Percentiles rank a stretch among this genome's conserved stretches.
Conservation (phyloP, 2,797 vertebrate species). For the Anniella stebbinsi region DNA sequence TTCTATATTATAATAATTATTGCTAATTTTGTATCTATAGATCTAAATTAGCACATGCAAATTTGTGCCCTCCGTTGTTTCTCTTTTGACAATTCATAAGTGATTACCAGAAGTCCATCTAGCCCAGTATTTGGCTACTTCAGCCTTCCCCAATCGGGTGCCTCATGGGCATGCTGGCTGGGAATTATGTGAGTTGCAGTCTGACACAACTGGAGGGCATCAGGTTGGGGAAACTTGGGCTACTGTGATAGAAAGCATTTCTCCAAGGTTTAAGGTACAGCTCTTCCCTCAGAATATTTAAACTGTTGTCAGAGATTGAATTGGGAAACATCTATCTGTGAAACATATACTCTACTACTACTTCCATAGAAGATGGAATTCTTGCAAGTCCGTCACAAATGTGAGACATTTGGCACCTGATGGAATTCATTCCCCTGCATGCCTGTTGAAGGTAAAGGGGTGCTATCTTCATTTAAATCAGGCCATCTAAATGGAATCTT, state of each 20-base stretch:
- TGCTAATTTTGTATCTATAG: too few species aligned
- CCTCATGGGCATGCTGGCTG: too few species aligned
- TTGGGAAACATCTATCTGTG: neutral
- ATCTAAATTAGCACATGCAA: too few species aligned
- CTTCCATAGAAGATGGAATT: neutral
- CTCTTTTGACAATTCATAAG: too few species aligned
- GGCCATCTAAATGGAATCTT: neutral
- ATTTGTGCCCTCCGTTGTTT: too few species aligned
- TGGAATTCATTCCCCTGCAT: neutral
- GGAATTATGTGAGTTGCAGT: too few species aligned
- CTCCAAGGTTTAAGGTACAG: neutral
- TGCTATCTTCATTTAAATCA: neutral
- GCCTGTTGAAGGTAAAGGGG: too few species aligned
- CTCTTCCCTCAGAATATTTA: neutral
- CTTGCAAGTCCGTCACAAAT: neutral
- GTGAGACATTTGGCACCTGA: neutral
- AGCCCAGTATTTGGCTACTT: neutral
- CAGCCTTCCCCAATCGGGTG: too few species aligned
- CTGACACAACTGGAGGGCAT: too few species aligned
- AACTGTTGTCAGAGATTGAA: neutral
- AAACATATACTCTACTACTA: neutral
- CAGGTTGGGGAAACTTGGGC: too few species aligned
- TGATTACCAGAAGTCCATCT: neutral
- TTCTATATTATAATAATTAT: too few species aligned
- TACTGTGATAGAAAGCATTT: too few species aligned